Percentiles rank a stretch among this genome's conserved stretches.
These are phyloP conservation scores for Entomobrya multifasciata DNA, from an alignment of 2,888 invertebrate genomes.

Conservation along the genomic window DNA sequence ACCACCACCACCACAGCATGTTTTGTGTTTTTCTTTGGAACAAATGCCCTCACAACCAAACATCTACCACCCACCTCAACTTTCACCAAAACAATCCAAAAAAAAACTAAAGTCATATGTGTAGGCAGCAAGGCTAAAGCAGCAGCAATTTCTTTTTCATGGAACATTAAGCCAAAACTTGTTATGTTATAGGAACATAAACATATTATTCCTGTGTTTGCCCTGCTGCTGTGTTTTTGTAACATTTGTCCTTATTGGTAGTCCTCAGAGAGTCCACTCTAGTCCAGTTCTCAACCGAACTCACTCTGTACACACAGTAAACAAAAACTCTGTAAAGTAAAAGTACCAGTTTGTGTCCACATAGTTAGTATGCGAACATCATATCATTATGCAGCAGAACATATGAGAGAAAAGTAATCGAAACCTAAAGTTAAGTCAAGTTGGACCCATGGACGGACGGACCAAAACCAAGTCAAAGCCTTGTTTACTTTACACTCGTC, in stretches of 20 bases:
- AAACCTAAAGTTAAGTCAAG: constrained; percentile 33
- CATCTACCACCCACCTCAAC: background rate
- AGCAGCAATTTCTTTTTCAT: constrained; percentile 64
- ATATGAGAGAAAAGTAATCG: background rate
- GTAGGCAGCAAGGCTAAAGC: background rate
- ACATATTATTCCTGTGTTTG: background rate
- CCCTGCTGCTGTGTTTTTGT: background rate
- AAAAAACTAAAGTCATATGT: too few relatives aligned
- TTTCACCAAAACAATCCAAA: background rate
- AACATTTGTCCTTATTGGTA: too few relatives aligned
- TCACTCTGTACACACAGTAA: too few relatives aligned
- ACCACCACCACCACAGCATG: too few relatives aligned
- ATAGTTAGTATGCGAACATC: constrained; percentile 10
- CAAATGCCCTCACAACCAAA: background rate
- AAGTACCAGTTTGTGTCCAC: too few relatives aligned
- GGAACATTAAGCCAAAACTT: constrained; percentile 61
- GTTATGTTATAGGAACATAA: background rate
- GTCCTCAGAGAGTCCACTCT: constrained; percentile 7
- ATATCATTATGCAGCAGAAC: background rate
- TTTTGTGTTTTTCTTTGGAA: constrained; percentile 4
- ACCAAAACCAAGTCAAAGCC: background rate
- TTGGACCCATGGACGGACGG: too few relatives aligned
- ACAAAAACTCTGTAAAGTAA: too few relatives aligned
- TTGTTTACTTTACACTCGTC: background rate
- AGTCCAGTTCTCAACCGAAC: too few relatives aligned